These are phyloP conservation scores for Spodoptera litura DNA, from an alignment of 1,140 invertebrate species.

Conservation along the genomic window DNA sequence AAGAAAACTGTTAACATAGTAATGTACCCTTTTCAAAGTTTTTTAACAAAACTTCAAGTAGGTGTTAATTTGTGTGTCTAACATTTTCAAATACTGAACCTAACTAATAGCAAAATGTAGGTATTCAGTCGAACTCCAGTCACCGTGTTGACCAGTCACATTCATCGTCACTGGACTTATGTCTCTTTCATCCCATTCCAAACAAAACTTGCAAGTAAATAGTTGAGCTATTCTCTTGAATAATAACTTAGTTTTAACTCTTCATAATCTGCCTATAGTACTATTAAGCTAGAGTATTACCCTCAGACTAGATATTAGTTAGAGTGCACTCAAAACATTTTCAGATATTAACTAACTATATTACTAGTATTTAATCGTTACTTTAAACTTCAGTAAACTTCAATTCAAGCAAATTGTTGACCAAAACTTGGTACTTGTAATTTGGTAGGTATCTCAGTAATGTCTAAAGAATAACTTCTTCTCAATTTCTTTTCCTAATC, in stretches of 20 bases:
- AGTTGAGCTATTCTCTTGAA: background rate
- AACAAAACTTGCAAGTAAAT: background rate
- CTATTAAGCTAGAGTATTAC: conserved; percentile 13
- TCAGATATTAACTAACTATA: background rate
- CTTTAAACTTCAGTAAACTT: background rate
- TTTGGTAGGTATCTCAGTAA: too few relatives aligned
- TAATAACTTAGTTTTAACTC: background rate
- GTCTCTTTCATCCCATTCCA: background rate
- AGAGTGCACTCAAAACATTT: conserved; percentile 10
- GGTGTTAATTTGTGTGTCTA: too few relatives aligned
- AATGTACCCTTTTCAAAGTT: too few relatives aligned
- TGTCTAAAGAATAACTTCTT: background rate
- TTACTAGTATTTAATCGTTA: background rate
- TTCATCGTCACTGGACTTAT: too few relatives aligned
- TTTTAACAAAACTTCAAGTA: too few relatives aligned
- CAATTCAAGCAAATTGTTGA: background rate
- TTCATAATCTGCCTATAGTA: background rate
- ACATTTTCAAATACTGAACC: too few relatives aligned
- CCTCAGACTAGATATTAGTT: background rate
- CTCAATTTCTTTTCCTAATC: too few relatives aligned
- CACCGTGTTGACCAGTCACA: too few relatives aligned
- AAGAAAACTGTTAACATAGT: too few relatives aligned
- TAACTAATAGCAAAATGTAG: too few relatives aligned
- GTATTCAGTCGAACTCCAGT: too few relatives aligned
- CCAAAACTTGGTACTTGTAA: background rate